Base-by-base conservation (phyloP, 2,113 vertebrate species). In the Athene noctua region DNA sequence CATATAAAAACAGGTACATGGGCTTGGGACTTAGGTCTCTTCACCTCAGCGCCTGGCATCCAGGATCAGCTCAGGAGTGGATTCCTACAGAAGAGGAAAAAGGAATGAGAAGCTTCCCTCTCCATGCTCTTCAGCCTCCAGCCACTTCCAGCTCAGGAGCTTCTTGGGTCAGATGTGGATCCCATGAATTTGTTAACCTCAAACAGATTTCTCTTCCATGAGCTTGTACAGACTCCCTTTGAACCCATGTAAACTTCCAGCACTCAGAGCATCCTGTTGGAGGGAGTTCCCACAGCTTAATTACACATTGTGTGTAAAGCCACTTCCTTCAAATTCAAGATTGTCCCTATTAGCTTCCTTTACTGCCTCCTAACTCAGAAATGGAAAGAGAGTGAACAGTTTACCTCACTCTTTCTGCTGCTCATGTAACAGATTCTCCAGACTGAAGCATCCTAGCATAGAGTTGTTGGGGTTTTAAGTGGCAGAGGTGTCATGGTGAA, bases 261-360 rank as follows among this genome's bases (percentile, higher is more conserved):
- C 22, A 67, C 54, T 79, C 77, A 52, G 23, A 91, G 89, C 34
- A 95, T 94, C 93, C 94, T 90, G 92, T 67, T 44, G 81, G 81
- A 97, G 81, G 92, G 93, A 91, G 96, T 79, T 97, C 93, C 96
- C 90, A 87, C 78, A 94, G 77, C 66, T 91, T 95, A 96, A 96
- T 96, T 92, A 93, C 92, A 94, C 51, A 94, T 94, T 96, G 96
- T 96, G 59, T 44, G 40, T 91, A 96, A 96, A 96, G 81, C 87
- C 94, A 96, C 91, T 96, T 97, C 96, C 96, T 95, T 82, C 84
- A 49, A 80, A 96, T 68, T 91, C 74, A 72, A 52, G 79, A 91
- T 65, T 85, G 81, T 85, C 87, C 87, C 40, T 82, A 67, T 73
- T 84, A 62, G 77, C 59, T 90, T 87, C 80, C 87, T 86, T 81